Conservation (phyloP, 2,113 vertebrate genomes). For the Etheostoma spectabile region DNA sequence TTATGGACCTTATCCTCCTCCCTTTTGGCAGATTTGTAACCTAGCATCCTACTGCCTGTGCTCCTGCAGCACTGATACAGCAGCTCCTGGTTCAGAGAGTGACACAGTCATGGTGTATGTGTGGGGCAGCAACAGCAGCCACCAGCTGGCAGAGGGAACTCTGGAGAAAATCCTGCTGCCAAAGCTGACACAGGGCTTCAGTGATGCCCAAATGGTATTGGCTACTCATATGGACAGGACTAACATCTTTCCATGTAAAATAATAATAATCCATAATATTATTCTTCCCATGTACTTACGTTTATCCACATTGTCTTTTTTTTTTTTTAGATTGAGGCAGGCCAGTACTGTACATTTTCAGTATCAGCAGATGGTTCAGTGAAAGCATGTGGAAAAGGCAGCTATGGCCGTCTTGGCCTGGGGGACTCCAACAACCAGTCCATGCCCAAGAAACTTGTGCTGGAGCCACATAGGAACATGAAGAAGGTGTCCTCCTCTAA, state of each 20-base stretch:
- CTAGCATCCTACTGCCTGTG: constrained; percentile 86
- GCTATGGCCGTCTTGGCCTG: constrained; percentile 86
- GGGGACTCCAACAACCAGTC: constrained; percentile 89
- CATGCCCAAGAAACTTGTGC: constrained; percentile 86
- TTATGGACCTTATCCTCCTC: background rate
- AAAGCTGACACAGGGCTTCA: constrained; percentile 87
- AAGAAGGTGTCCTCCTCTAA: constrained; percentile 87
- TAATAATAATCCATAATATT: background rate
- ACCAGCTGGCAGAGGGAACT: constrained; percentile 88
- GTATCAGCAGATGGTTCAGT: constrained; percentile 85
- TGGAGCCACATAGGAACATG: constrained; percentile 86
- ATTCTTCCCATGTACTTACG: background rate
- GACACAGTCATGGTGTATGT: constrained; percentile 85
- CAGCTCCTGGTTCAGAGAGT: constrained; percentile 69
- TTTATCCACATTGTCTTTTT: constrained; percentile 2
- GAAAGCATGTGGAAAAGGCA: constrained; percentile 88
- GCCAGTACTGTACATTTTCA: constrained; percentile 88
- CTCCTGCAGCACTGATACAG: constrained; percentile 80
- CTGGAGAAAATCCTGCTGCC: constrained; percentile 88
- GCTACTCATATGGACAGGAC: background rate
- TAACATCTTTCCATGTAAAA: background rate
- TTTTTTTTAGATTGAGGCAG: constrained; percentile 84
- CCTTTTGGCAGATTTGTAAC: constrained; percentile 81
- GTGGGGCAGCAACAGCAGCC: constrained; percentile 89
- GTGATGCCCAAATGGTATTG: constrained; percentile 85